Conservation (phyloP, 92 coral and sea anemone species). For the Phenganax stokvisi region DNA sequence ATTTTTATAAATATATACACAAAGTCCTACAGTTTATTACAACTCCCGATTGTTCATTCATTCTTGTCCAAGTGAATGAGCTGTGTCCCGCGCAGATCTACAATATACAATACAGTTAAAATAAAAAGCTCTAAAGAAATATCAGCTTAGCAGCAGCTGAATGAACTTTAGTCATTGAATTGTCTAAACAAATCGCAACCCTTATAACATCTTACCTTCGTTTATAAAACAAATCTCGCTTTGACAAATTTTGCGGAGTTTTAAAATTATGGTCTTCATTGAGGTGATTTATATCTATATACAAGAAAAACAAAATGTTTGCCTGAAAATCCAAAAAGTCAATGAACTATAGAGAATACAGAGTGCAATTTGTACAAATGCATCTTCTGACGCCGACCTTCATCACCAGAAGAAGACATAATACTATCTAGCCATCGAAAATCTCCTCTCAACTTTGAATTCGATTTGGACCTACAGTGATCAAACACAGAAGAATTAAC, state of each 20-base stretch:
- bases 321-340: not conserved
- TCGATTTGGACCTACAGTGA: not conserved
- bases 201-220: not conserved
- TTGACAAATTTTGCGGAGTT: conserved; percentile 17
- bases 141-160: too few species aligned
- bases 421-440: conserved; percentile 13
- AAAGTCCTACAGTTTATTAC: too few species aligned
- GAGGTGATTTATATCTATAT: not conserved
- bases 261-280: conserved; percentile 33
- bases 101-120: too few species aligned
- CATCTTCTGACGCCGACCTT: not conserved
- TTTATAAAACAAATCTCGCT: not conserved
- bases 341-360: not conserved
- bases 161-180: too few species aligned
- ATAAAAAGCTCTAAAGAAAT: too few species aligned
- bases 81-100: too few species aligned
- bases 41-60: too few species aligned
- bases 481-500: not conserved
- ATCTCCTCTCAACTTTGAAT: conserved; percentile 18
- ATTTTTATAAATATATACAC: too few species aligned
- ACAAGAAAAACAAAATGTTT: not conserved
- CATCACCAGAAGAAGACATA: conserved; percentile 13
- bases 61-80: too few species aligned
- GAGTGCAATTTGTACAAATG: not conserved
- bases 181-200: too few species aligned